Evolutionary conservation across 2,113 vertebrate genomes (phyloP).

Genomic region (Ornithorhynchus anatinus): DNA sequence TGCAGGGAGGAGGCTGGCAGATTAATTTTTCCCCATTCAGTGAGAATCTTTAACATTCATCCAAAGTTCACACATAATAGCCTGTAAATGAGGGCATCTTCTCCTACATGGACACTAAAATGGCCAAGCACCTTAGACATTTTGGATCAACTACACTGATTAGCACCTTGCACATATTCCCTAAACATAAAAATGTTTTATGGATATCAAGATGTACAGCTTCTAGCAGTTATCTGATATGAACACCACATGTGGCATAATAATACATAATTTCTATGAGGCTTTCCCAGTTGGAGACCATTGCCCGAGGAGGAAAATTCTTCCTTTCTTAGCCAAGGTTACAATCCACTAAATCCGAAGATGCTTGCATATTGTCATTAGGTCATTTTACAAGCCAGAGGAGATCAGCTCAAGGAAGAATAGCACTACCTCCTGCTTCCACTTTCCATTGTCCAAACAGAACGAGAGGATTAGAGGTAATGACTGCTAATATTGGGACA

Average conservation of each 20-base stretch:
- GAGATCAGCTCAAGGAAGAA: conserved; percentile 27
- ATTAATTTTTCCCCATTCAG: too few relatives aligned
- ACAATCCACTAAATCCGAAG: conserved; percentile 16
- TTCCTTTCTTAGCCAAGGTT: conserved; percentile 29
- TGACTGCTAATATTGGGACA: too few relatives aligned
- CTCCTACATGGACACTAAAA: neutral
- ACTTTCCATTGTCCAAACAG: conserved; percentile 19
- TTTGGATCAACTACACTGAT: neutral
- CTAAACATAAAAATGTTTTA: neutral
- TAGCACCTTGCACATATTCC: neutral
- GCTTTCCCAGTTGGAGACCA: conserved; percentile 42
- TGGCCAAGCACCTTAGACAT: neutral
- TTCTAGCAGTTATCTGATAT: conserved; percentile 22
- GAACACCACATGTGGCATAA: conserved; percentile 10
- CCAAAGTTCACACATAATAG: too few relatives aligned
- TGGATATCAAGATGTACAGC: neutral
- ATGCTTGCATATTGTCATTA: conserved; percentile 27
- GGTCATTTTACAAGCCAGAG: conserved; percentile 34
- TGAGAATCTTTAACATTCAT: too few relatives aligned
- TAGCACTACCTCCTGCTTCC: conserved; percentile 2
- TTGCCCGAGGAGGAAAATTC: conserved; percentile 1
- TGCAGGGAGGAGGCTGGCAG: too few relatives aligned
- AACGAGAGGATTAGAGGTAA: too few relatives aligned
- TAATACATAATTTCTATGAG: conserved; percentile 27
- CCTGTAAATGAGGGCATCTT: too few relatives aligned